Base-by-base conservation (phyloP, 1,140 invertebrate species). In the Hypsibius dujardini region DNA sequence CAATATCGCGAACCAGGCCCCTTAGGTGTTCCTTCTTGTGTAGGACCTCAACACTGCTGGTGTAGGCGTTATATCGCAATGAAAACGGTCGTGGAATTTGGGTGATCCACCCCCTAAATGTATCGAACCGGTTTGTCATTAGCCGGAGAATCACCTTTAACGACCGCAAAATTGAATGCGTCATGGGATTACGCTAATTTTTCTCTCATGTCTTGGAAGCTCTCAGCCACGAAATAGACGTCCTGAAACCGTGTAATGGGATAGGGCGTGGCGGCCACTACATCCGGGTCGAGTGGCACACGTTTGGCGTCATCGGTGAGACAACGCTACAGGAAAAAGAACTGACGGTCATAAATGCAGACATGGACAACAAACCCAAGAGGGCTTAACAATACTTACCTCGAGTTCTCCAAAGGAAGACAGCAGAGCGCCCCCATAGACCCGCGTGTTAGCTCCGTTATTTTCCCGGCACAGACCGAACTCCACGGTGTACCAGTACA, bases 401-500 rank as follows among this genome's bases (percentile, higher is more conserved):
- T 88, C 84, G n/a, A 98, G 78, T 80, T 98, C 95, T 0, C 92
- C 89, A 1, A 95, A 89, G 1, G 92, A 97, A 1, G 93, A 97
- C 1, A 98, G 78, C 0, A 98, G 81, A 2, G 95, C 95, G 14
- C 95, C 95, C 0, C 95, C 95, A 76, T 95, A 98, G 0, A 95
- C 91, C 73, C 90, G 85, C 73, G 92, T 83, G 69, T 86, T 82
- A 1, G 87, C 90, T 72, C 92, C 87, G 82, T 95, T 88, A 76
- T 92, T 92, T 91, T 95, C 90, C 28, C 87, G 85, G 78, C 92
- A 96, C 42, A 96, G 77, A 1, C 94, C 94, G 78, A 96, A 97
- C 78, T 97, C 94, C 62, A 98, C 90, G 0, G 95, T 97, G 79
- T 98, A 98, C 80, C 98, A 98, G 77, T 98, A 98, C 7, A 95